Conservation (phyloP, 2,888 invertebrate genomes). For the Stenodema calcarata region DNA sequence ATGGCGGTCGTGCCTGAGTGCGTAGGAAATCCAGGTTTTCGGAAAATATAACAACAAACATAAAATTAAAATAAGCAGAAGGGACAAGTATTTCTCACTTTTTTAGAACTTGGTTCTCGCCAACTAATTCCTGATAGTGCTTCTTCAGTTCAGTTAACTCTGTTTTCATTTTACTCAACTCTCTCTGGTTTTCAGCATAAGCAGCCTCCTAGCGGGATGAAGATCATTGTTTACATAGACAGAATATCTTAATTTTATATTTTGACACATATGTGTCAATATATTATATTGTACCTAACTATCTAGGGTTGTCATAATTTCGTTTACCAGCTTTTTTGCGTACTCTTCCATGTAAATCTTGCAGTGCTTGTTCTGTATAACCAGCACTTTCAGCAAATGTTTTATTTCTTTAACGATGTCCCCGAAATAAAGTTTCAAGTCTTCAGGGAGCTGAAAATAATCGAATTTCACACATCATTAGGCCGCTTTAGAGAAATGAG, state of each 20-base stretch:
- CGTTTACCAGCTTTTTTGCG: slow-evolving; percentile 44
- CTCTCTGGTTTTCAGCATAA: neutral
- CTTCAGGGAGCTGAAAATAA: slow-evolving; percentile 45
- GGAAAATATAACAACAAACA: too few species aligned
- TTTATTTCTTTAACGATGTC: slow-evolving; percentile 50
- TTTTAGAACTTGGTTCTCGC: neutral
- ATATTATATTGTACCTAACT: too few species aligned
- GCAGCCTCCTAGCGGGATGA: neutral
- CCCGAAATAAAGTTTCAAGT: slow-evolving; percentile 48
- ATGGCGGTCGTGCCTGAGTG: too few species aligned
- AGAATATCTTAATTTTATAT: neutral
- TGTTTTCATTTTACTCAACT: neutral
- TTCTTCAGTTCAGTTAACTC: slow-evolving; percentile 11
- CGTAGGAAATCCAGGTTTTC: too few species aligned
- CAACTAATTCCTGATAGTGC: neutral
- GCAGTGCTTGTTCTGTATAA: slow-evolving; percentile 50
- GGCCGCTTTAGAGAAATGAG: too few species aligned
- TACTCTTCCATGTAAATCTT: slow-evolving; percentile 53
- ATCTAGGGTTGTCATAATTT: neutral
- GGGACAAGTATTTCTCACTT: neutral
- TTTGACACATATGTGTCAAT: too few species aligned
- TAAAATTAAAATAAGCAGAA: too few species aligned
- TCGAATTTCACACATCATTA: neutral
- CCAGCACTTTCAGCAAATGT: slow-evolving; percentile 34
- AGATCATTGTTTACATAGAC: neutral